phyloP scores from a whole-genome alignment of 1,140 invertebrate genomes.

The Rhagoletis pomonella region DNA sequence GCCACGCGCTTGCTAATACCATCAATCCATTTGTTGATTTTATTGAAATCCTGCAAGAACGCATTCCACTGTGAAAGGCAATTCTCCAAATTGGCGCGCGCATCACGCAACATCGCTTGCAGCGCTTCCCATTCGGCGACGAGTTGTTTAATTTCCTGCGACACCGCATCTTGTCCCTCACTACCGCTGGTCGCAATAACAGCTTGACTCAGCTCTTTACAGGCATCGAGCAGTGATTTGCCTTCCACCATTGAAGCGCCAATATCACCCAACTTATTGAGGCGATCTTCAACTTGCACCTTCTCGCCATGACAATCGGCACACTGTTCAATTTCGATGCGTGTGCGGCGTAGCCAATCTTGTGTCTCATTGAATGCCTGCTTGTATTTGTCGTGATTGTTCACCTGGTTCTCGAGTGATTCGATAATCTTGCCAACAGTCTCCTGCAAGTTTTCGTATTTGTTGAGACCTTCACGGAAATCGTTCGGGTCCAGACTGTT shows the following conservation, averaged over 20 bases:
- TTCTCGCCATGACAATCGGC: constrained; percentile 89
- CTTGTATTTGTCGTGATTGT: constrained; percentile 90
- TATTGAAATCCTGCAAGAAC: constrained; percentile 85
- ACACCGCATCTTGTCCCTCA: constrained; percentile 90
- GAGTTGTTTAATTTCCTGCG: constrained; percentile 89
- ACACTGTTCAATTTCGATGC: constrained; percentile 89
- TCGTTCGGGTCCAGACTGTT: constrained; percentile 79
- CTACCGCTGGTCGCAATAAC: constrained; percentile 88
- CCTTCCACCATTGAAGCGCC: constrained; percentile 81
- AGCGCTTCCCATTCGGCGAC: constrained; percentile 91
- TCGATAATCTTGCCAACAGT: constrained; percentile 81
- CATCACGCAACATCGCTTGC: constrained; percentile 86
- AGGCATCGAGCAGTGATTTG: constrained; percentile 83
- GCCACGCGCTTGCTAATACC: constrained; percentile 82
- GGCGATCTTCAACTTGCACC: constrained; percentile 82
- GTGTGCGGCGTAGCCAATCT: constrained; percentile 90
- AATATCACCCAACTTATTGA: constrained; percentile 83
- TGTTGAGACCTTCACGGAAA: constrained; percentile 81
- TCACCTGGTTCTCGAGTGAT: constrained; percentile 87
- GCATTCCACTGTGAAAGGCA: constrained; percentile 92
- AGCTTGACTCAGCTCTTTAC: constrained; percentile 84
- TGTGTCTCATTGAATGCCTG: constrained; percentile 86
- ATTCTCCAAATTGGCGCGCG: constrained; percentile 84
- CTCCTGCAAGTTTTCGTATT: constrained; percentile 82
- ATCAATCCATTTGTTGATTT: constrained; percentile 86